Evolutionary conservation across 2,888 invertebrate species (phyloP), one percentile per base, ranked within the genome.

Genomic region (Bibio marci): DNA sequence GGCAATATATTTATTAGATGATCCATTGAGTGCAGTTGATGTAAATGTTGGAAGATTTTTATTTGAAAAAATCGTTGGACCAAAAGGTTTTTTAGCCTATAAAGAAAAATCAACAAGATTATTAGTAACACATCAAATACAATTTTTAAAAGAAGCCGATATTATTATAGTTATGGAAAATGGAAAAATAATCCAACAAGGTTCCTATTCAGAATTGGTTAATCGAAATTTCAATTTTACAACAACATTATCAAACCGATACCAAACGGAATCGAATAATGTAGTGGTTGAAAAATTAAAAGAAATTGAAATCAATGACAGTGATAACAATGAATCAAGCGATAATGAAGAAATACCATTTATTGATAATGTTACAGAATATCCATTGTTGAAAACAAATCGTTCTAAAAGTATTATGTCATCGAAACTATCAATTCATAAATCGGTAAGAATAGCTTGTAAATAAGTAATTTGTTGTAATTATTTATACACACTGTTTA

Each of bases 11-110:
- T 58, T 86, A 5, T 59, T 86, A 22, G 85, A 86, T 54, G 85
- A 85, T 60, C 83, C 85, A 0, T 57, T 85, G 3, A 78, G 79
- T 42, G 82, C 83, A 1, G 82, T 85, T 0, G 85, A 86, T 55
- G 66, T 78, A 1, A 73, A 74, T 42, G 82, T 85, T n/a, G 76
- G 78, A 1, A 70, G 73, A 43, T 75, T 79, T 54, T 59, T 86
- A 5, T 83, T 82, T 51, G 72, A 81, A 36, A 70, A 79, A 56
- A 83, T 80, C 38, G 75, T 82, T 40, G 62, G 62, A 3, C 60
- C 61, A 6, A 60, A 57, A 35, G 62, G 65, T 2, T 63, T 63
- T 38, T 49, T 70, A 41, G 66, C 67, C 27, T 63, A 67, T 14
- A 76, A 78, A 53, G 55, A 54, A 32, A 54, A 56, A 1, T 76